phyloP scores from a whole-genome alignment of 1,140 invertebrate species.

The Tetramorium alpestre region DNA sequence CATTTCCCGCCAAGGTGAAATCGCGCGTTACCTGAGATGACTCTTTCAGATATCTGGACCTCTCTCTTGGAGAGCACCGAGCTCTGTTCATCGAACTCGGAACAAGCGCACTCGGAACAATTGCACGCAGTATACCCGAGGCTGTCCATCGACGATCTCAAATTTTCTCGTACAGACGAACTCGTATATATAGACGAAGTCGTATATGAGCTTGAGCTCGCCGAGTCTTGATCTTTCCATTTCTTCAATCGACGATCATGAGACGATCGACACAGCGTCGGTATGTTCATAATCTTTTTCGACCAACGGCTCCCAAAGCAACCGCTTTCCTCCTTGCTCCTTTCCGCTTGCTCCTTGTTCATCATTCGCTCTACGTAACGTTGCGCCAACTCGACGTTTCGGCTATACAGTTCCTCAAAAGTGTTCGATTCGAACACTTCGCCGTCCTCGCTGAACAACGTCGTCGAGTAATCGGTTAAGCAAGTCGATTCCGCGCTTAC shows the following conservation, averaged over 20 bases:
- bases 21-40: neutral
- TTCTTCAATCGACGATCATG: neutral
- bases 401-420: neutral
- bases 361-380: neutral
- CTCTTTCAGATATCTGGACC: neutral
- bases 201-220: too few species aligned
- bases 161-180: neutral
- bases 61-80: neutral
- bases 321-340: neutral
- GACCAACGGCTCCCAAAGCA: neutral
- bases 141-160: too few species aligned
- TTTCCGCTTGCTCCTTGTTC: neutral
- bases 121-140: too few species aligned
- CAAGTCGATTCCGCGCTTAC: neutral
- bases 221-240: too few species aligned
- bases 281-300: neutral
- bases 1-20: slow-evolving; percentile 38
- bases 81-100: too few species aligned
- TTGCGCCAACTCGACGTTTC: neutral
- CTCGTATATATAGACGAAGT: too few species aligned
- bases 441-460: neutral
- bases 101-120: too few species aligned
- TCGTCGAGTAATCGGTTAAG: neutral
- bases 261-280: neutral
- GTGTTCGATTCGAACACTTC: neutral